Base-by-base conservation (phyloP, 2,888 invertebrate species). In the Orthosia gothica region DNA sequence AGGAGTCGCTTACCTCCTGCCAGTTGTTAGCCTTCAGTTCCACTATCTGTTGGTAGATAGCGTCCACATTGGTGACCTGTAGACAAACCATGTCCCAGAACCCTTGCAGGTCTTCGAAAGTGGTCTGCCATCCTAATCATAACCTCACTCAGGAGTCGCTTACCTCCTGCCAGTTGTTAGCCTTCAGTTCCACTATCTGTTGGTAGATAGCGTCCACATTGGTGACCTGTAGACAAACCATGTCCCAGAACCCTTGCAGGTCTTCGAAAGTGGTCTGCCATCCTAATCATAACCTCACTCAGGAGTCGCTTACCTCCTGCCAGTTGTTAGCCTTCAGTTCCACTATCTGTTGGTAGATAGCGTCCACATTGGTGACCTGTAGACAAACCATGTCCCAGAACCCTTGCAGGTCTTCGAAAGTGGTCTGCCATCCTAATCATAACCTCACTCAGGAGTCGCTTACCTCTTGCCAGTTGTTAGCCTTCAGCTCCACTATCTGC, bases 171-270 rank as follows among this genome's bases (percentile, higher is more conserved):
- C 98, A 98, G 74, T 97, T 97, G 83, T 98, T 98, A 18, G 93
- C 96, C 87, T 97, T 97, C 16, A 98, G 93, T 16, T 91, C 90
- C 11, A 97, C 97, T 54, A 98, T 97, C 75, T 98, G 98, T n/a
- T 97, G 97, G 92, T 98, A 99, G 86, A 98, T 95, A 9, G 97
- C 97, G 91, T 99, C 98, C 70, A 99, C 98, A 90, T 99, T 98
- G 78, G 98, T 97, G 26, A 99, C 98, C 95, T 99, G 99, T 66
- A 99, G 97, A 93, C 98, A 98, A 45, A 99, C 99, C 26, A 26
- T 99, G 94, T 99, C 99, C 99, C 99, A 99, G 96, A 99, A 99
- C 1, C 99, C 99, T 89, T 98, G 99, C 81, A 99, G 96, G 94
- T 99, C 99, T 88, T 98, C 98, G 84, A 97, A 96, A 95, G 5